Percentiles rank a stretch among this genome's conserved stretches.
Conservation (phyloP, 2,888 invertebrate genomes). For the Pyralis farinalis region DNA sequence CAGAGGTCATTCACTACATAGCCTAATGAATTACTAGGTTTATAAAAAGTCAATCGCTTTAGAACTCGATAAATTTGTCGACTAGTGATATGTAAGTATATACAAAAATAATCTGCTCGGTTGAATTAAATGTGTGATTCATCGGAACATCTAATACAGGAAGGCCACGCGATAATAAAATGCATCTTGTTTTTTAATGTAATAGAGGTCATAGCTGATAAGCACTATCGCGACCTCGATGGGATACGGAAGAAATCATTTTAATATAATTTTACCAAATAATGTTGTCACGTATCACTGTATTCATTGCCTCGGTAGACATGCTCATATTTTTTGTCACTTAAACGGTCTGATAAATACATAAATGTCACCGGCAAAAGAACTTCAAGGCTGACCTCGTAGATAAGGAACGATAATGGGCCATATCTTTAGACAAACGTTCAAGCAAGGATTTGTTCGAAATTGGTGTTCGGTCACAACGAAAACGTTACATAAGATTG, state of each 20-base stretch:
- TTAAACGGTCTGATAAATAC: conserved; percentile 47
- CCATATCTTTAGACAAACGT: conserved; percentile 40
- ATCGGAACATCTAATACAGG: conserved; percentile 28
- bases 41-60: not conserved
- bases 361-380: conserved; percentile 56
- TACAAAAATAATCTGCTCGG: too few species aligned
- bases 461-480: too few species aligned
- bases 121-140: not conserved
- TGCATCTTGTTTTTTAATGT: conserved; percentile 55
- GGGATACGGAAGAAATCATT: conserved; percentile 61
- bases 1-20: conserved; percentile 7
- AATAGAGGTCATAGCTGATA: conserved; percentile 61
- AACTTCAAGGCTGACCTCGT: conserved; percentile 73
- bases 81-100: not conserved
- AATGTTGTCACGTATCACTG: conserved; percentile 29
- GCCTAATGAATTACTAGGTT: not conserved
- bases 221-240: conserved; percentile 56
- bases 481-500: not conserved
- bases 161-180: conserved; percentile 56
- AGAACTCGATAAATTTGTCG: not conserved
- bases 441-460: conserved; percentile 43
- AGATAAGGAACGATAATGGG: conserved; percentile 72
- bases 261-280: conserved; percentile 50
- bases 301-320: conserved; percentile 19
- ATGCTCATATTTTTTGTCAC: conserved; percentile 49